Base-by-base conservation (phyloP, 2,113 vertebrate genomes). In the Arothron firmamentum region DNA sequence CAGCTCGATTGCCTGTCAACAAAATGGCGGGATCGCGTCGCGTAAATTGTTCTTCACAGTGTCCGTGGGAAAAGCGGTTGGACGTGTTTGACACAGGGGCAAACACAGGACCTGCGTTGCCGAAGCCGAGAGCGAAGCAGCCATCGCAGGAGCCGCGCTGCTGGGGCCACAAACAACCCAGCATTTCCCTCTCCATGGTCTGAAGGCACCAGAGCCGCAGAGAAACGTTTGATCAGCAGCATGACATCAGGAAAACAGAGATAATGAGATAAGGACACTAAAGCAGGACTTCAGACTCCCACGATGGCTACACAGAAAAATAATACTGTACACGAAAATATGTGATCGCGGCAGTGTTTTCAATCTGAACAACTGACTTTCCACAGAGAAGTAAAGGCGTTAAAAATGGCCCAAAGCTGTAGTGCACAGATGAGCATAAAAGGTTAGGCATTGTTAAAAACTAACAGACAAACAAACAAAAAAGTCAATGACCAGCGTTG, bases 31-130 rank as follows among this genome's bases (percentile, higher is more conserved):
- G 42, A 70, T 69, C 71, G 70, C 25, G 74, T 65, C 56, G 23
- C 67, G 43, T 67, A 59, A 77, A 76, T 77, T 25, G 79, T 55
- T 55, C 3, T 50, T 79, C 78, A 82, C 60, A 70, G 55, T 75
- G 65, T 69, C 43, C 59, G 13, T 70, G 41, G 59, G 74, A 56
- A 21, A 28, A 28, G 28, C 3, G 28, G 28, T 28, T 28, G 6
- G 28, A 28, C 28, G 6, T 6, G 28, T 28, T 28, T 28, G 28
- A 28, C 6, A 6, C 43, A 5, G 59, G 7, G 70, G 19, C 8
- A 62, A 75, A 73, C 28, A 14, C 12, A 65, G 59, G 31, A 63
- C 18, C 6, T 57, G 21, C 58, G 25, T 2, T 11, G 25, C 62
- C 49, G 14, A 45, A 31, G 59, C 16, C 43, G 59, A 55, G 56